These are phyloP conservation scores for Capromys pilorides DNA, from an alignment of 2,797 vertebrate genomes.

Conservation along the genomic window DNA sequence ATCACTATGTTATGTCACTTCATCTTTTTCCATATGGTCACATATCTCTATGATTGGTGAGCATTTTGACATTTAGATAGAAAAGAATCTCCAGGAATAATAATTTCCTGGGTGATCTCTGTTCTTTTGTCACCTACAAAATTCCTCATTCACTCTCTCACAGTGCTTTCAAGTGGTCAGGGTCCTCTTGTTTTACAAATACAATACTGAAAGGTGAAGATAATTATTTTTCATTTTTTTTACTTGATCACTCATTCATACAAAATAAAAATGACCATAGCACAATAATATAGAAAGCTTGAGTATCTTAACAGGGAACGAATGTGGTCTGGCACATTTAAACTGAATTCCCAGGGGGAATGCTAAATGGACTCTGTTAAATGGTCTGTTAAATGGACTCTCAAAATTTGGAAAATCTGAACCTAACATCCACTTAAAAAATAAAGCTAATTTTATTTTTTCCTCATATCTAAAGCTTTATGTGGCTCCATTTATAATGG, in stretches of 20 bases:
- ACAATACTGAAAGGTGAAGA: background rate
- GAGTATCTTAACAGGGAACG: background rate
- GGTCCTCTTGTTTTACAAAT: background rate
- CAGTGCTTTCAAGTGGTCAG: background rate
- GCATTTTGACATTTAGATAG: background rate
- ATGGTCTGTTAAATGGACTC: background rate
- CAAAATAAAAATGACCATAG: background rate
- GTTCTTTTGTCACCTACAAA: background rate
- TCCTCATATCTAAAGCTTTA: background rate
- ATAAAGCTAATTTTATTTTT: background rate
- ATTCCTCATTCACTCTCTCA: background rate
- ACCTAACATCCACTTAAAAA: background rate
- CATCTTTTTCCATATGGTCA: background rate
- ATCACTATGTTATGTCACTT: background rate
- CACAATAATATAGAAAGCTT: background rate
- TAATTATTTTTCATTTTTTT: background rate
- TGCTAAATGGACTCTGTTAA: conserved; percentile 1
- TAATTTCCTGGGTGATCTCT: background rate
- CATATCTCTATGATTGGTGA: background rate
- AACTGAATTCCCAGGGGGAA: background rate
- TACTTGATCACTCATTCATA: background rate
- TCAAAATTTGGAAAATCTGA: background rate
- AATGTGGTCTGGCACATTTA: background rate
- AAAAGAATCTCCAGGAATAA: background rate
- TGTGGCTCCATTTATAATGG: background rate